Conservation (phyloP, 2,888 invertebrate species). For the Agrochola litura region DNA sequence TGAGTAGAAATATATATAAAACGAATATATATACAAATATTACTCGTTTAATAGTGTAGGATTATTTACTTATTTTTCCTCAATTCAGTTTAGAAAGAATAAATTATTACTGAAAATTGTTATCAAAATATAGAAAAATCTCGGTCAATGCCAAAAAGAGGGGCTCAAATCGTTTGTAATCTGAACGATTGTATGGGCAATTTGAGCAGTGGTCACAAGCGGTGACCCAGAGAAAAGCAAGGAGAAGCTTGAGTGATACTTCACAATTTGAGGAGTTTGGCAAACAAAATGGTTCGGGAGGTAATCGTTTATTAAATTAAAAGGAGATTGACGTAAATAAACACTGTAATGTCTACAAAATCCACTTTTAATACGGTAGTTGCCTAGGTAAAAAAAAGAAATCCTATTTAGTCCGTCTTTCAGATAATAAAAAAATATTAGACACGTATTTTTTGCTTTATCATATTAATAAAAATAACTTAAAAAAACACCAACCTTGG, state of each 20-base stretch:
- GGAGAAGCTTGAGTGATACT: slow-evolving; percentile 33
- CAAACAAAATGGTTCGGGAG: slow-evolving; percentile 6
- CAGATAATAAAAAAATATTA: too few species aligned
- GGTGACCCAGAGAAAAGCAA: slow-evolving; percentile 46
- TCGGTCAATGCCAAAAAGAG: neutral
- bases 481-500: too few species aligned
- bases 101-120: neutral
- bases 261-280: slow-evolving; percentile 25
- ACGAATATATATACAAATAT: too few species aligned
- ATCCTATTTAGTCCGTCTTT: too few species aligned
- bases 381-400: too few species aligned
- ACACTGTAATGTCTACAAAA: neutral
- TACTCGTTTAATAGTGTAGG: too few species aligned
- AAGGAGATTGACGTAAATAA: neutral
- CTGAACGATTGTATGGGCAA: slow-evolving; percentile 35
- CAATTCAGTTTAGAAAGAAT: neutral
- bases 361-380: too few species aligned
- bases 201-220: slow-evolving; percentile 54
- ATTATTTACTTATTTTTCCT: too few species aligned
- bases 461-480: too few species aligned
- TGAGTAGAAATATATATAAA: too few species aligned
- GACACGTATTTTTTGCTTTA: too few species aligned
- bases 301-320: neutral
- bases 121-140: neutral
- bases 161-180: slow-evolving; percentile 15